These are phyloP conservation scores for Chloebia gouldiae DNA, from an alignment of 2,113 vertebrate genomes.

Conservation along the genomic window DNA sequence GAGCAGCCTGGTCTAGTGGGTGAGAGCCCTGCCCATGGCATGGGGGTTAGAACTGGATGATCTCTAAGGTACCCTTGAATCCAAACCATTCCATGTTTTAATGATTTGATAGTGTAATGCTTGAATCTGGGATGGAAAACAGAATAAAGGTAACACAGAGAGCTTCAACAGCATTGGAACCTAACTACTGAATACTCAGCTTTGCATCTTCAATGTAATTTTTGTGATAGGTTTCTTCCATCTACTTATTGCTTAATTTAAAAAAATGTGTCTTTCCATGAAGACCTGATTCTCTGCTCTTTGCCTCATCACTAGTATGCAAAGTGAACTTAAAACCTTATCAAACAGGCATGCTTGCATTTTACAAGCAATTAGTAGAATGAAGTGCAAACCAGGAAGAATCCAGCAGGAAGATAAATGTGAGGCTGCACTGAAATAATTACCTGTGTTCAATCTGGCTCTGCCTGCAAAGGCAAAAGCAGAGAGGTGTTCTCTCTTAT, in stretches of 20 bases:
- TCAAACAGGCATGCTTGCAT: background rate
- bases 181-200: background rate
- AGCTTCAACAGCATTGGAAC: background rate
- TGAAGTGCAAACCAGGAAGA: background rate
- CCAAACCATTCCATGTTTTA: background rate
- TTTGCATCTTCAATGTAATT: background rate
- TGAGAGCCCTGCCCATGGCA: background rate
- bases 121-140: background rate
- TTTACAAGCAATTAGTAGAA: background rate
- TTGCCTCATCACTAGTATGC: background rate
- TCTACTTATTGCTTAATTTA: background rate
- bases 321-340: background rate
- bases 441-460: background rate
- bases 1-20: background rate
- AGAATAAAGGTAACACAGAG: background rate
- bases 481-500: background rate
- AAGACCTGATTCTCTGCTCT: background rate
- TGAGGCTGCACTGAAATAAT: background rate
- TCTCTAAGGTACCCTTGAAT: background rate
- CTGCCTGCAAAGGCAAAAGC: background rate
- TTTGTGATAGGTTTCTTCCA: background rate
- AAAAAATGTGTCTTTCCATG: background rate
- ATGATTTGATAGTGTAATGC: background rate
- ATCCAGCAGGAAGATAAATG: background rate
- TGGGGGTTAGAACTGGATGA: background rate